A percentile compares a stretch with the other conserved stretches of the same genome.
Conservation (phyloP, 2,888 invertebrate species). For the Dynastes hyllus region DNA sequence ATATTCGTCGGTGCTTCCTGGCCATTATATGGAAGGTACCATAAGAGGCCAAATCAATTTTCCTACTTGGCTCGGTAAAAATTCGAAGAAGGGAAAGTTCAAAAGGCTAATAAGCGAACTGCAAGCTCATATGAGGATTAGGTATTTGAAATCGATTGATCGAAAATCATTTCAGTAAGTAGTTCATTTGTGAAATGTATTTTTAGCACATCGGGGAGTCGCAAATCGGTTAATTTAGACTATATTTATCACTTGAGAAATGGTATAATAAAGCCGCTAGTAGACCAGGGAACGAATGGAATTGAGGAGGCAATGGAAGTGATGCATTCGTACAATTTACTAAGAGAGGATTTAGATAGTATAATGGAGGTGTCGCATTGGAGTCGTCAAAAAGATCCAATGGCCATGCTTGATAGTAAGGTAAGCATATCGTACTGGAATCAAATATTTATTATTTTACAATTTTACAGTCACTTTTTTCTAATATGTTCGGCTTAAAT, state of each 20-base stretch:
- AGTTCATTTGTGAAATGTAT: not conserved
- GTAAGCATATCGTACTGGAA: constrained; percentile 63
- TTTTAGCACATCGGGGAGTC: constrained; percentile 84
- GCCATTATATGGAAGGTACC: constrained; percentile 87
- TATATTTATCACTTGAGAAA: constrained; percentile 87
- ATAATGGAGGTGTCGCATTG: constrained; percentile 90
- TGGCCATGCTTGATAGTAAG: constrained; percentile 84
- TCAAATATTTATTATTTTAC: no score
- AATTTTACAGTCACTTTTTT: no score
- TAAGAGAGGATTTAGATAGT: constrained; percentile 94
- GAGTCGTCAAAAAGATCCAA: constrained; percentile 86
- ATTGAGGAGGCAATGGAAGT: constrained; percentile 81
- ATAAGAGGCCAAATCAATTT: constrained; percentile 88
- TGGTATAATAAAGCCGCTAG: constrained; percentile 84
- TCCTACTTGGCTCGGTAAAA: constrained; percentile 97
- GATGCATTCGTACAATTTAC: constrained; percentile 88
- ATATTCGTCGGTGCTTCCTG: constrained; percentile 93
- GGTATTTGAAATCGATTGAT: constrained; percentile 72
- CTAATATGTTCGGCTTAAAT: no score
- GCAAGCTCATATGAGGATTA: constrained; percentile 87
- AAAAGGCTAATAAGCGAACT: constrained; percentile 88
- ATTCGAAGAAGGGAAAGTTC: constrained; percentile 89
- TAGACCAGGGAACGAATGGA: constrained; percentile 81
- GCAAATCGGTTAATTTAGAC: constrained; percentile 88
- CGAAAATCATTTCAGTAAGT: not conserved